Evolutionary conservation across 2,888 invertebrate species (phyloP), one percentile per base, ranked within the genome.

Genomic region (Lepetodrilus schrolli): DNA sequence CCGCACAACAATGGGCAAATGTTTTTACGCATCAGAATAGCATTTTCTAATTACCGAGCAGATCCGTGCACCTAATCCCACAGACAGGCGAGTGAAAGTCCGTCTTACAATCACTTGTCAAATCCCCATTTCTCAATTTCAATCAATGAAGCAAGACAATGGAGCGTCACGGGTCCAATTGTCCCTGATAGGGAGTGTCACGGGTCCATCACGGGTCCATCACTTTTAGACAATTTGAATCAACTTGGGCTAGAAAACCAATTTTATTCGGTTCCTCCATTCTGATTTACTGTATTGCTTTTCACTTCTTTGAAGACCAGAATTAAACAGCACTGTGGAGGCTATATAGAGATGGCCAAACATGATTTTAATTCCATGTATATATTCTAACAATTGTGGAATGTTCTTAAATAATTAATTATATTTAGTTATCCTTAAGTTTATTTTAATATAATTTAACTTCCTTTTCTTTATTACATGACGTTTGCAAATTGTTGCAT

Each of bases 191-290:
- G 26, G n/a, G 58, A 58, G 58, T 20, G 58, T 58, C 58, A 30
- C 30, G 26, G 58, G 58, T 30, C 26, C 34, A 34, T 58, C 58
- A 58, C 26, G 30, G 34, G 30, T 58, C 58, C 26, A 58, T 58
- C 58, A 58, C 30, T 58, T 58, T 58, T 58, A 58, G 58, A 58
- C 58, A 58, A 58, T 58, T 58, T 58, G 58, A 58, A 58, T 58
- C 58, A 58, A 34, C 26, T 17, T 7, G 30, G 58, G 58, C 58
- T 58, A 30, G 58, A 58, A 58, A 58, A 58, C 58, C 58, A 58
- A 58, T 58, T 58, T 58, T 58, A 58, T 58, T 17, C 58, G n/a
- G 10, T 17, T 58, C 26, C 30, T 58, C 30, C n/a, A 34, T 34
- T 58, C 34, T 58, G 58, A 58, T 58, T 58, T 58, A 58, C 58